Evolutionary conservation across 2,113 vertebrate genomes (phyloP), one percentile per base, ranked within the genome.

Genomic region (Periophthalmodon schlosseri): DNA sequence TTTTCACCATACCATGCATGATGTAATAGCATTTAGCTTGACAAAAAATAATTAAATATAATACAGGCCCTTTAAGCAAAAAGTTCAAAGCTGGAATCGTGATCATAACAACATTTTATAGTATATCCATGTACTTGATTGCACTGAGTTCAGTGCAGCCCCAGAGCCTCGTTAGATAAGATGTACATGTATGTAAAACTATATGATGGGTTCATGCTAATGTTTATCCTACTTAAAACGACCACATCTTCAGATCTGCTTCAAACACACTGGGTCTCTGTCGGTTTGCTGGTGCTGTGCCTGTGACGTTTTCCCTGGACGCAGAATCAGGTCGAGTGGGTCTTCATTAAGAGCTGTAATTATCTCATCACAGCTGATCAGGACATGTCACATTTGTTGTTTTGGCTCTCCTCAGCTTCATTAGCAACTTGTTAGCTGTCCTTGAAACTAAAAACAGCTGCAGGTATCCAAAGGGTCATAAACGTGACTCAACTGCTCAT

Each of bases 291-390:
- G 54, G 23, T 28, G 57, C 23, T 23, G 56, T 11, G n/a, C 1
- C n/a, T 60, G 12, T 28, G 23, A 14, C 21, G 57, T 2, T 23
- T 24, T 60, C 21, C 21, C 23, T 60, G 57, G 57, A 60, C 23
- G 12, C 8, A 56, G 52, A 60, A 60, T 14, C 23, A 28, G 57
- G 57, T 60, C 57, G 10, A 23, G 57, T 9, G 24, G 24, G 24
- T 28, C 57, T 60, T 60, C 21, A 28, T 28, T 60, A 28, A 60
- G 57, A 60, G 57, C 13, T 24, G 57, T 16, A 28, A 60, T 60
- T 60, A 60, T 60, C 21, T 60, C 23, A 60, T 60, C 57, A 60
- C 57, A 5, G 23, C 57, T 60, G 57, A 60, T 60, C 24, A 60
- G 24, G 23, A 13, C 57, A 7, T 13, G 14, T 60, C 23, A 28